A percentile compares a stretch with the other conserved stretches of the same genome.
Conservation (phyloP, 2,888 invertebrate species). For the Mythimna ferrago region DNA sequence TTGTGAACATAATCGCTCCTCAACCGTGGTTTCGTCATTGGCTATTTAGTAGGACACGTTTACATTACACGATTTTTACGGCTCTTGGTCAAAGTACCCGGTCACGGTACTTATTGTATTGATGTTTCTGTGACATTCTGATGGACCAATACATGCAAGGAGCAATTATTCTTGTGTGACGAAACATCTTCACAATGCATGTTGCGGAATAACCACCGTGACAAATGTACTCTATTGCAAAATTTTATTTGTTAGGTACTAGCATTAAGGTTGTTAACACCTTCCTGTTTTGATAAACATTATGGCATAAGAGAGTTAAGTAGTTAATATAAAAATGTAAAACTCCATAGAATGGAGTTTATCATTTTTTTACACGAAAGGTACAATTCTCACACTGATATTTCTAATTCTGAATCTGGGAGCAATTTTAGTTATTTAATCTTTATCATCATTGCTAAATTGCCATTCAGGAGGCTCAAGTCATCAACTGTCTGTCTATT, state of each 20-base stretch:
- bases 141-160: conserved; percentile 12
- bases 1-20: neutral
- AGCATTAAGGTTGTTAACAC: neutral
- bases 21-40: conserved; percentile 4
- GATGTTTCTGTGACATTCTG: conserved; percentile 26
- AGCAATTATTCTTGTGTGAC: conserved; percentile 32
- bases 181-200: conserved; percentile 21
- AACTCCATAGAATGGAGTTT: too few species aligned
- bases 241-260: neutral
- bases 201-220: conserved; percentile 30
- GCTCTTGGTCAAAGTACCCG: conserved; percentile 9
- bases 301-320: neutral
- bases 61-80: conserved; percentile 24
- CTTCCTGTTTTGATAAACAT: conserved; percentile 1
- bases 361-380: neutral
- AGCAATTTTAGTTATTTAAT: neutral
- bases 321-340: neutral
- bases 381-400: neutral
- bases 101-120: conserved; percentile 23
- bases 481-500: too few species aligned
- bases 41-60: conserved; percentile 21
- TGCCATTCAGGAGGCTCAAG: neutral
- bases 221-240: conserved; percentile 22
- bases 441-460: neutral
- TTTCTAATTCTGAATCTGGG: neutral